A percentile compares a stretch with the other conserved stretches of the same genome.
These are phyloP conservation scores for Polypterus senegalus DNA, from an alignment of 2,113 vertebrate species.

Conservation along the genomic window DNA sequence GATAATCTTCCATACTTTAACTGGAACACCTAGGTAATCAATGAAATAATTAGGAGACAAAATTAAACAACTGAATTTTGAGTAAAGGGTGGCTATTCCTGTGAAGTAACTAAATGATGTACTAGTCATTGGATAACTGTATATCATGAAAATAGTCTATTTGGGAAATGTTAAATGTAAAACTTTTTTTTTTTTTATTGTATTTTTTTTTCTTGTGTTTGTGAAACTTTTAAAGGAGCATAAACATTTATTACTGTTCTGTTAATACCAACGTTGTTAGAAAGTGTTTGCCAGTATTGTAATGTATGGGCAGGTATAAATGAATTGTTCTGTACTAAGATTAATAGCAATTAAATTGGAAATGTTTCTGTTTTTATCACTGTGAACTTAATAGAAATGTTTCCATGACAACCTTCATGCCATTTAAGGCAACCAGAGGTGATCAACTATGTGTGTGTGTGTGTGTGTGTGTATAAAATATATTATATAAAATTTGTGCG, in stretches of 20 bases:
- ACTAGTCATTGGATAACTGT: too few species aligned
- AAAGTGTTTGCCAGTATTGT: constrained; percentile 11
- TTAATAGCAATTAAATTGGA: constrained; percentile 85
- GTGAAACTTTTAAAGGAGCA: constrained; percentile 8
- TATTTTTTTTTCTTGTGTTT: constrained; percentile 31
- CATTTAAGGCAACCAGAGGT: constrained; percentile 93
- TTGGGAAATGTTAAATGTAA: too few species aligned
- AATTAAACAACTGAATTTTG: too few species aligned
- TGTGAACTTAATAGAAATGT: constrained; percentile 81
- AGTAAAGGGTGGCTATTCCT: too few species aligned
- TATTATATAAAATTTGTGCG: too few species aligned
- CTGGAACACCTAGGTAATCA: too few species aligned
- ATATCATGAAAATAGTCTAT: too few species aligned
- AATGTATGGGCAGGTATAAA: constrained; percentile 46
- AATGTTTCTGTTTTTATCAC: constrained; percentile 77
- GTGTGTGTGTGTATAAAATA: too few species aligned
- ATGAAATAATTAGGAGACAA: too few species aligned
- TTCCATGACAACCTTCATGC: constrained; percentile 96
- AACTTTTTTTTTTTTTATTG: constrained; percentile 17
- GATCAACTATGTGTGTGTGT: constrained; percentile 63
- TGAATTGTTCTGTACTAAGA: constrained; percentile 64
- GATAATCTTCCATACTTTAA: neutral
- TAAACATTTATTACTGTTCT: too few species aligned
- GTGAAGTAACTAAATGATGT: too few species aligned
- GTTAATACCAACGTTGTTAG: too few species aligned